Evolutionary conservation across 2,888 invertebrate species (phyloP), one percentile per base, ranked within the genome.

Genomic region (Drosophila neutralis): DNA sequence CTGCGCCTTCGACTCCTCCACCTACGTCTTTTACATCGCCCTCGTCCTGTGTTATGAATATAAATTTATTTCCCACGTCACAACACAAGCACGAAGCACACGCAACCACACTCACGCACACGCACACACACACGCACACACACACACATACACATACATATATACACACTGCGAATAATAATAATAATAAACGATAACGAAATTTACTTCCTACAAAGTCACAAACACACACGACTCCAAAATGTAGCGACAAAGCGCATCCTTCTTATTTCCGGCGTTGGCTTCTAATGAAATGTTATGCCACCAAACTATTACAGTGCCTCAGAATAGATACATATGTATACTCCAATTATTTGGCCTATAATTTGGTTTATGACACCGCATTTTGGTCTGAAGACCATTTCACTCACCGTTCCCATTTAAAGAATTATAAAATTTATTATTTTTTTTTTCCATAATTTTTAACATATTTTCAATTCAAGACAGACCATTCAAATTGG

Each of bases 181-280:
- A 87, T 88, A 89, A 86, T 89, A 85, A 89, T 84, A 89, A 89
- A 89, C 90, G 88, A 85, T 89, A 85, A 90, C 86, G 79, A 86
- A 86, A 86, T 86, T 87, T 86, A 88, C 88, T 86, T 90, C 83
- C 83, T 78, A 57, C 71, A 59, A 71, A 87, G 71, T 81, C 77
- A 58, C 75, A 83, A 65, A 60, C 61, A 63, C 24, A 56, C 24
- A 29, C n/a, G 36, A 48, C 51, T 76, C 35, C 64, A 40, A 49
- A 57, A 35, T 64, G 31, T 18, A 54, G 62, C 67, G 67, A 72
- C 84, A 87, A 81, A 81, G 84, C 82, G 85, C 90, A 84, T 89
- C 82, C 82, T 79, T 89, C 76, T 74, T 78, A 68, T 61, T 84
- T 84, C 82, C 90, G 80, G 59, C 57, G 42, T 68, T 63, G 52